phyloP scores from a whole-genome alignment of 2,888 invertebrate genomes.

The Furcula furcula region DNA sequence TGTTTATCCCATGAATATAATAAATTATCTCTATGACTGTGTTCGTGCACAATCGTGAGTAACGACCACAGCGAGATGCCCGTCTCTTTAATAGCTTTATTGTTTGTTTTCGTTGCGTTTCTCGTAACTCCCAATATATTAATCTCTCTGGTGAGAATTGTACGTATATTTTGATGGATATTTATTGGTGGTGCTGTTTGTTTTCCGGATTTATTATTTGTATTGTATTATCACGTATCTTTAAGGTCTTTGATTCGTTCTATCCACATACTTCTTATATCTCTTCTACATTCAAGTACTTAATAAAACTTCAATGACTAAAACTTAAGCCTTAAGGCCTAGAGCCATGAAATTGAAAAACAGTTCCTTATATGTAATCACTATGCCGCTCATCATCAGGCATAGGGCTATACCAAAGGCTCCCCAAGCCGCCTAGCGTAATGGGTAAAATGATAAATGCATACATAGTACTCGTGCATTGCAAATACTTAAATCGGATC shows the following conservation, averaged over 20 bases:
- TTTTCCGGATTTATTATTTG: neutral
- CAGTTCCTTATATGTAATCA: too few species aligned
- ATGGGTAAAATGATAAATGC: too few species aligned
- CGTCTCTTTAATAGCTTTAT: conserved; percentile 18
- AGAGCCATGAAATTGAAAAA: too few species aligned
- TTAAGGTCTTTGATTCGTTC: too few species aligned
- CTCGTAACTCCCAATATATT: conserved; percentile 6
- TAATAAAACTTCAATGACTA: too few species aligned
- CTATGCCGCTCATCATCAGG: too few species aligned
- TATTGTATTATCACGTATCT: conserved; percentile 4
- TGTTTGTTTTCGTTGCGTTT: conserved; percentile 16
- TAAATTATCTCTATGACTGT: conserved; percentile 22
- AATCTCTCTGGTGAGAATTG: conserved; percentile 1
- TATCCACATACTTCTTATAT: too few species aligned
- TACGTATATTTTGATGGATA: neutral
- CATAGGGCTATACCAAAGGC: too few species aligned
- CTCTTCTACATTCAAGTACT: too few species aligned
- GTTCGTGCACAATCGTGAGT: conserved; percentile 19
- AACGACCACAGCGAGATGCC: conserved; percentile 7
- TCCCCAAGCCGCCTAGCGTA: too few species aligned
- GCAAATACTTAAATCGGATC: neutral
- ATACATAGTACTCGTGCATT: too few species aligned
- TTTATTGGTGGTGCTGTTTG: neutral
- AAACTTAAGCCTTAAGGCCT: too few species aligned
- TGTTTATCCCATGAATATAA: conserved; percentile 13